Conservation (phyloP, 2,113 vertebrate species). For the Mugil cephalus region DNA sequence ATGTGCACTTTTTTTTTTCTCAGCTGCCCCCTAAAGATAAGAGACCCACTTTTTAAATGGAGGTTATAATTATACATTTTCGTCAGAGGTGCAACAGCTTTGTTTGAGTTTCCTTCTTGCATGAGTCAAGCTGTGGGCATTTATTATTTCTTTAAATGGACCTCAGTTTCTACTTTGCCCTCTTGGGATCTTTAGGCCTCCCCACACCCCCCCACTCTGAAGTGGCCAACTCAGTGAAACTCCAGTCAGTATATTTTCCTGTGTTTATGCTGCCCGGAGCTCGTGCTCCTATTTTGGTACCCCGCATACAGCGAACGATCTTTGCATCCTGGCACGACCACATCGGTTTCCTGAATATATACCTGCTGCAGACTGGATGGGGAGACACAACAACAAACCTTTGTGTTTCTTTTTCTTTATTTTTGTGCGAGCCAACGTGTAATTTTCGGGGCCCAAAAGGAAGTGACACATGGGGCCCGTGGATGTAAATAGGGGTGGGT, state of each 20-base stretch:
- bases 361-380: conserved; percentile 47
- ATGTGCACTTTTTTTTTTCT: too few species aligned
- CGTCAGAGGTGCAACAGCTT: not conserved
- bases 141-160: conserved; percentile 44
- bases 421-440: conserved; percentile 27
- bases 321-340: conserved; percentile 26
- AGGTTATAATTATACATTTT: too few species aligned
- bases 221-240: not conserved
- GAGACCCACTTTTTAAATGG: too few species aligned
- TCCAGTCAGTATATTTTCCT: conserved; percentile 27
- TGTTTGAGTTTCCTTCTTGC: conserved; percentile 10
- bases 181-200: conserved; percentile 7
- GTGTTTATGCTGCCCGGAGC: conserved; percentile 55
- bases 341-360: conserved; percentile 40
- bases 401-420: conserved; percentile 30
- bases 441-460: conserved; percentile 52
- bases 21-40: too few species aligned
- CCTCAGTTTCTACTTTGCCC: not conserved
- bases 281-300: conserved; percentile 58
- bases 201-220: conserved; percentile 18
- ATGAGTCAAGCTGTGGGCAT: conserved; percentile 32
- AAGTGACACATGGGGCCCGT: conserved; percentile 48
- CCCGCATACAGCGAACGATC: conserved; percentile 22
- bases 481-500: conserved; percentile 36
- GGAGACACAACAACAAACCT: conserved; percentile 52